Percentiles rank a stretch among this genome's conserved stretches.
phyloP scores from a whole-genome alignment of 2,113 vertebrate species.

The Gallinago jamesoni region DNA sequence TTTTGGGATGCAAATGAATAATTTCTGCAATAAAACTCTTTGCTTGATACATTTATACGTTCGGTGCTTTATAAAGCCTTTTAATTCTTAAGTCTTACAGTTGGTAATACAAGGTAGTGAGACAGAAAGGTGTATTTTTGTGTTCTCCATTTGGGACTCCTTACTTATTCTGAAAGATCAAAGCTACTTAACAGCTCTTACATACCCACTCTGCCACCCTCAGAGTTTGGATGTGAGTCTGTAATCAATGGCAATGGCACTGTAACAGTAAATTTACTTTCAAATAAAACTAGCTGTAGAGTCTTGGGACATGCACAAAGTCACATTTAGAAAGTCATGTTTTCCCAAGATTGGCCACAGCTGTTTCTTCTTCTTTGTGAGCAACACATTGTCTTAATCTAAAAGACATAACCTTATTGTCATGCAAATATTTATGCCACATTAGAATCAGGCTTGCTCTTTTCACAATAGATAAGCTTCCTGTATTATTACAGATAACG shows the following conservation, averaged over 20 bases:
- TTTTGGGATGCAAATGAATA: not conserved
- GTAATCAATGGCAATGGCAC: not conserved
- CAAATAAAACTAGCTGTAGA: not conserved
- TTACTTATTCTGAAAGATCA: not conserved
- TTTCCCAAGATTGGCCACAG: not conserved
- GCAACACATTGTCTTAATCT: constrained; percentile 6
- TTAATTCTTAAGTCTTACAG: not conserved
- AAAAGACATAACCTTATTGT: constrained; percentile 40
- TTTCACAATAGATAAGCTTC: constrained; percentile 36
- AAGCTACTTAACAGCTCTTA: not conserved
- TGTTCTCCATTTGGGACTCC: not conserved
- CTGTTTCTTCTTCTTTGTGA: not conserved
- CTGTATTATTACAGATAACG: constrained; percentile 47
- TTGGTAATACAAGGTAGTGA: not conserved
- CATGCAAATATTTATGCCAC: constrained; percentile 52
- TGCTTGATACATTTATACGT: not conserved
- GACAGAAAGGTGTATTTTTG: not conserved
- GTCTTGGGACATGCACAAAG: not conserved
- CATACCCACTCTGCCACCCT: not conserved
- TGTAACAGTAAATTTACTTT: not conserved
- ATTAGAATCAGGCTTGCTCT: constrained; percentile 25
- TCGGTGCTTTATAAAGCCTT: not conserved
- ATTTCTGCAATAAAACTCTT: not conserved
- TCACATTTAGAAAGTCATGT: not conserved
- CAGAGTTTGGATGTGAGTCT: not conserved